Conservation (phyloP, 2,113 vertebrate genomes). For the Ammospiza nelsoni region DNA sequence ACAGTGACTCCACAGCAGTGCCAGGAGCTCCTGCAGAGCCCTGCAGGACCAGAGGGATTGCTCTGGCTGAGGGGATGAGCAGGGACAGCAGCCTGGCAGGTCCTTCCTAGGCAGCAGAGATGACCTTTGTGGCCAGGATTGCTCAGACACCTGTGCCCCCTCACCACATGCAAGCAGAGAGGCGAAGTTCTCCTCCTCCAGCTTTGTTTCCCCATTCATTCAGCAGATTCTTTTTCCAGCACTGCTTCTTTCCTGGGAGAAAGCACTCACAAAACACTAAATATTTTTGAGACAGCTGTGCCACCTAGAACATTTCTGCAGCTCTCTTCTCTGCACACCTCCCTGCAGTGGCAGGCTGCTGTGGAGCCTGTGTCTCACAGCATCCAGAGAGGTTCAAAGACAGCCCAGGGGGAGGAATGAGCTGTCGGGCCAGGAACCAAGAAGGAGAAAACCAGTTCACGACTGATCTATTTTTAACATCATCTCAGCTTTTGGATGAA, state of each 20-base stretch:
- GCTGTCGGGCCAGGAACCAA: conserved; percentile 1
- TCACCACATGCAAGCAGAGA: neutral
- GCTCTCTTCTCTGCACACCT: neutral
- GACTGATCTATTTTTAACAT: conserved; percentile 54
- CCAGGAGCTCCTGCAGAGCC: neutral
- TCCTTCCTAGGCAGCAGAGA: neutral
- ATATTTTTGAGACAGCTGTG: neutral
- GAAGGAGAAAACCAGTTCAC: conserved; percentile 26
- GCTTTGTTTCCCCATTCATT: neutral
- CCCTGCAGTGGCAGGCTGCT: conserved; percentile 27
- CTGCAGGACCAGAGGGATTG: rapidly evolving
- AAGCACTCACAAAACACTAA: neutral
- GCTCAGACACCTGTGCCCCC: too few species aligned
- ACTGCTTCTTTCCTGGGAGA: neutral
- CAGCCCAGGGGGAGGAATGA: conserved; percentile 48
- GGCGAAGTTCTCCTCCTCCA: neutral
- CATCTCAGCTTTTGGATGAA: conserved; percentile 36
- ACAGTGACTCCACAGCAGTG: rapidly evolving
- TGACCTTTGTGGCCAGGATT: neutral
- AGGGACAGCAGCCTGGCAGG: neutral
- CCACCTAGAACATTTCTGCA: neutral
- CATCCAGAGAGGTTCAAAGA: conserved; percentile 40
- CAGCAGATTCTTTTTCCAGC: neutral
- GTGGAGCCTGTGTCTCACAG: neutral
- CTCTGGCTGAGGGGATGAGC: rapidly evolving